Percentiles rank a stretch among this genome's conserved stretches.
Evolutionary conservation across 37 sponge, comb jelly and placozoan genomes (phyloP).

Genomic region (Petrosia ficiformis): DNA sequence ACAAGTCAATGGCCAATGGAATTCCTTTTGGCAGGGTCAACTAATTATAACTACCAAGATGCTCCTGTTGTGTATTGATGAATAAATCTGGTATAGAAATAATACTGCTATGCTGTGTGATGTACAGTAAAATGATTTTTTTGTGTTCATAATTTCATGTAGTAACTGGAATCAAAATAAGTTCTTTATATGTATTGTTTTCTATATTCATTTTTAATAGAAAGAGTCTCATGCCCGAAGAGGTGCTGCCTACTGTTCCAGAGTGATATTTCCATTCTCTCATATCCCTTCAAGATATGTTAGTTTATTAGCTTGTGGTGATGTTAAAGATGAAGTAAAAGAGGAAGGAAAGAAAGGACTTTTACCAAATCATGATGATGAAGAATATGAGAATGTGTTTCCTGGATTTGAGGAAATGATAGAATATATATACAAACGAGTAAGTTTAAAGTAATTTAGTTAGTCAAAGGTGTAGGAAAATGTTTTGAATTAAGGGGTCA

Average conservation of each 20-base stretch:
- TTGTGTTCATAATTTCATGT: no score
- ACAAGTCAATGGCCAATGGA: no score
- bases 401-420: constrained; percentile 44
- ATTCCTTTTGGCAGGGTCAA: no score
- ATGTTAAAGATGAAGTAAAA: constrained; percentile 53
- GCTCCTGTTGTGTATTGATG: no score
- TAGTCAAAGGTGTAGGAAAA: no score
- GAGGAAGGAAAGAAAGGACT: constrained; percentile 63
- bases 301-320: constrained; percentile 67
- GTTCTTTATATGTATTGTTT: no score
- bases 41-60: no score
- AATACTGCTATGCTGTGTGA: no score
- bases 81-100: no score
- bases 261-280: constrained; percentile 54
- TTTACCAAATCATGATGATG: constrained; percentile 6
- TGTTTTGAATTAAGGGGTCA: background rate
- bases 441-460: constrained; percentile 24
- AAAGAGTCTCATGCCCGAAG: constrained; percentile 9
- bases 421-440: constrained; percentile 45
- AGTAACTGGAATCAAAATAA: no score
- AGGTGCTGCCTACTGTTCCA: constrained; percentile 42
- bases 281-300: constrained; percentile 64
- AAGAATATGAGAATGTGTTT: background rate
- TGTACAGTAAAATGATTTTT: no score
- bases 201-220: no score